These are phyloP conservation scores for Callyntrura guangdongensis DNA, from an alignment of 2,888 invertebrate species.

Conservation along the genomic window DNA sequence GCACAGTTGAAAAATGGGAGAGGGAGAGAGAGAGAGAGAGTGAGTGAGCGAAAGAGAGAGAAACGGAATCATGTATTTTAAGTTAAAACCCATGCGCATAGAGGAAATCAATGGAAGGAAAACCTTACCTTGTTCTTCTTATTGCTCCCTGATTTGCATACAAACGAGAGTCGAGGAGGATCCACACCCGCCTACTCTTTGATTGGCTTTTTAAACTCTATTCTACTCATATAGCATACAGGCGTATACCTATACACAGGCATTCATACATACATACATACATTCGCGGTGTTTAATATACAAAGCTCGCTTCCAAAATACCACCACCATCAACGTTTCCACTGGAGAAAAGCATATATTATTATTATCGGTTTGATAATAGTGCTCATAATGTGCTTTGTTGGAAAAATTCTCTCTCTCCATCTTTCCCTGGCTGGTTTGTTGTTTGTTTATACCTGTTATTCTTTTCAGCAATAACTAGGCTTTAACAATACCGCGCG, in stretches of 20 bases:
- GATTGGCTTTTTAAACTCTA: slow-evolving; percentile 77
- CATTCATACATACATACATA: slow-evolving; percentile 21
- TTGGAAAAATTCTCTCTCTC: neutral
- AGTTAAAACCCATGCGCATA: slow-evolving; percentile 81
- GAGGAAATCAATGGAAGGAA: slow-evolving; percentile 80
- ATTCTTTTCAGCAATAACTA: neutral
- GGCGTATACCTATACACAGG: neutral
- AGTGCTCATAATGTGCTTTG: neutral
- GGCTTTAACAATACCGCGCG: neutral
- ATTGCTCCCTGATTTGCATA: slow-evolving; percentile 84
- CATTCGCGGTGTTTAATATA: no score
- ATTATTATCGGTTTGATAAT: slow-evolving; percentile 3
- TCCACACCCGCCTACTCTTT: slow-evolving; percentile 79
- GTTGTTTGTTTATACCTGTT: neutral
- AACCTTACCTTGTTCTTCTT: slow-evolving; percentile 81
- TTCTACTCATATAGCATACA: slow-evolving; percentile 53
- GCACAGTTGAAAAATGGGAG: slow-evolving; percentile 53
- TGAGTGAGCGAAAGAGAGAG: neutral
- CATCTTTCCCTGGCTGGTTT: neutral
- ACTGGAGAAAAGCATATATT: neutral
- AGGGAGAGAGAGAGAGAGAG: slow-evolving; percentile 17
- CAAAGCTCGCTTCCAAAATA: neutral
- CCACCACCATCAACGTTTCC: neutral
- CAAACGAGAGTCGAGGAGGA: slow-evolving; percentile 83
- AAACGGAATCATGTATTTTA: slow-evolving; percentile 75